Evolutionary conservation across 2,797 vertebrate genomes (phyloP).

Genomic region (Hydrocynus forskahlii): DNA sequence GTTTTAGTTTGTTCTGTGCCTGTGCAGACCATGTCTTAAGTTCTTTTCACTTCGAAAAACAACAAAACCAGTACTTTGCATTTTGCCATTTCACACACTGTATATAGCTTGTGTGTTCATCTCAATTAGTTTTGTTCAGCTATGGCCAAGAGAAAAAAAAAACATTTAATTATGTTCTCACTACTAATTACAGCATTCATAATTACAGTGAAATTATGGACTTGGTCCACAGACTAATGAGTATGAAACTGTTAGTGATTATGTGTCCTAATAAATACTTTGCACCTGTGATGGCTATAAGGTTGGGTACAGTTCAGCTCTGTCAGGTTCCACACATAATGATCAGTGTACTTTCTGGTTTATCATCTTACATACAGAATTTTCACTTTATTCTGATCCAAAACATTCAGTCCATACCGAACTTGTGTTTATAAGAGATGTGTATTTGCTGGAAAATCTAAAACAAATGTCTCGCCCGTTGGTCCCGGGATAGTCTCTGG

Average conservation of each 20-base stretch:
- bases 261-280: background rate
- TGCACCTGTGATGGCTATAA: background rate
- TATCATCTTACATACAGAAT: background rate
- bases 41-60: background rate
- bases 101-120: background rate
- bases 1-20: too few species aligned
- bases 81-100: background rate
- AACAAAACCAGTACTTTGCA: background rate
- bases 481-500: too few species aligned
- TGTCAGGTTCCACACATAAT: background rate
- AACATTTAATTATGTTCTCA: background rate
- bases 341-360: background rate
- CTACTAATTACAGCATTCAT: slow-evolving; percentile 11
- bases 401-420: background rate
- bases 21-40: too few species aligned
- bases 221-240: slow-evolving; percentile 16
- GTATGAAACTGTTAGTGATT: slow-evolving; percentile 9
- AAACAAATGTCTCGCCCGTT: too few species aligned
- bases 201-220: slow-evolving; percentile 23
- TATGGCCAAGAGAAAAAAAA: background rate
- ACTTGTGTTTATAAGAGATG: too few species aligned
- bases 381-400: background rate
- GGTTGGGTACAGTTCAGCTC: background rate
- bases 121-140: background rate
- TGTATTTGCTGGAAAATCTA: too few species aligned